Evolutionary conservation across 1,140 invertebrate species (phyloP), one percentile per base, ranked within the genome.

Genomic region (Marisa cornuarietis): DNA sequence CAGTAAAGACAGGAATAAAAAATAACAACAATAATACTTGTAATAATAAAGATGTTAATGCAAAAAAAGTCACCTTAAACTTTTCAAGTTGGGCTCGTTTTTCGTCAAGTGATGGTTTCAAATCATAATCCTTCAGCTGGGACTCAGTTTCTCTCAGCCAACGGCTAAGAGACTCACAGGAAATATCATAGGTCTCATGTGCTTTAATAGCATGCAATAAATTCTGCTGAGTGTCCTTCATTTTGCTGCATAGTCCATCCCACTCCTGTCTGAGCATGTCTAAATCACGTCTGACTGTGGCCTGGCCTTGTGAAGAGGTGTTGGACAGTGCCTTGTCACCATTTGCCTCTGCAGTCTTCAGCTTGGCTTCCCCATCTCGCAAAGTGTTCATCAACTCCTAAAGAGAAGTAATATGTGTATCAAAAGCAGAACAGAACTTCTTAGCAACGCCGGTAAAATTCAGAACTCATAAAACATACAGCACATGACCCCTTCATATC

Each of bases 81-180:
- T 96, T 96, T 63, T 95, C 93, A 51, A 97, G 92, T 91, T 98
- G 95, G 20, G 91, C 91, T 80, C 94, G 91, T 90, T 99, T 99
- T 0, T 96, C 93, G 80, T 95, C 94, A 26, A 96, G 93, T 11
- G 94, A 96, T 87, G 94, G 96, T 88, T 96, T 97, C 10, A 98
- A 92, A 83, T 95, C 96, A 90, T 97, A 95, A 90, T 98, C 97
- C 90, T 96, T 96, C 0, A 97, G 92, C 88, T 95, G 93, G 26
- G 92, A 92, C 92, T 98, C 97, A 87, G 95, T 95, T 65, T 94
- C 92, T 86, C 96, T 95, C 22, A 97, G 92, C 97, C 96, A 99
- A 69, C 93, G 92, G 84, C 95, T 95, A 3, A 98, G 91, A 81
- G 92, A 92, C 78, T 96, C 95, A 62, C 96, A 93, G 8, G 94